These are phyloP conservation scores for Thunnus maccoyii DNA, from an alignment of 2,113 vertebrate genomes.

Conservation along the genomic window DNA sequence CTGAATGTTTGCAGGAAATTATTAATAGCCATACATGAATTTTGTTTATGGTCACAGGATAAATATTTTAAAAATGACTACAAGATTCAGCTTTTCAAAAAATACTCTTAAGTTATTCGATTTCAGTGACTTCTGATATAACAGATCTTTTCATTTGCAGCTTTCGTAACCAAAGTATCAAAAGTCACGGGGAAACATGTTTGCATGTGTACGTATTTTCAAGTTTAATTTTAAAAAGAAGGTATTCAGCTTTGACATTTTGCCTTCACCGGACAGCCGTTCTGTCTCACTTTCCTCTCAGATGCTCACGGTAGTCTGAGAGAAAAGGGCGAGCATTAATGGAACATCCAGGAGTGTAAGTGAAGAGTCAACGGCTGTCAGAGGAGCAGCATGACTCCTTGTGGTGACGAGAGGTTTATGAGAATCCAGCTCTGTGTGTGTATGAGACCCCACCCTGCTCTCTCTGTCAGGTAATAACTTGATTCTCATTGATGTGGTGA, in stretches of 20 bases:
- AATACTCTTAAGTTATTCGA: too few relatives aligned
- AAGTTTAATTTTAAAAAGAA: not conserved
- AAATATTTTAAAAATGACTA: not conserved
- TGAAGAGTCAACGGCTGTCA: conserved; percentile 41
- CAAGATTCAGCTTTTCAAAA: too few relatives aligned
- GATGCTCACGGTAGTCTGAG: not conserved
- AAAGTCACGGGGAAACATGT: not conserved
- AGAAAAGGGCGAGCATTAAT: not conserved
- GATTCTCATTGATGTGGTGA: conserved; percentile 53
- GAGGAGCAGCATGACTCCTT: conserved; percentile 27
- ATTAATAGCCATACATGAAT: not conserved
- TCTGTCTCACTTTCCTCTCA: not conserved
- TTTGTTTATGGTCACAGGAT: not conserved
- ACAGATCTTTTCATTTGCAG: too few relatives aligned
- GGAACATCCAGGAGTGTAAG: not conserved
- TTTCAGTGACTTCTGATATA: too few relatives aligned
- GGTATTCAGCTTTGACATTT: not conserved
- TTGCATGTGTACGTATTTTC: not conserved
- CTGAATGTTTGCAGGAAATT: not conserved
- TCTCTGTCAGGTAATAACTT: conserved; percentile 17
- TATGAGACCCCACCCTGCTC: not conserved
- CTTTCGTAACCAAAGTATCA: not conserved
- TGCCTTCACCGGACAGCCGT: not conserved
- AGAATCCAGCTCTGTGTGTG: conserved; percentile 18
- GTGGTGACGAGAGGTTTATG: conserved; percentile 30